Base-by-base conservation (phyloP, 2,797 vertebrate genomes). In the Notoglanidium macrostoma region DNA sequence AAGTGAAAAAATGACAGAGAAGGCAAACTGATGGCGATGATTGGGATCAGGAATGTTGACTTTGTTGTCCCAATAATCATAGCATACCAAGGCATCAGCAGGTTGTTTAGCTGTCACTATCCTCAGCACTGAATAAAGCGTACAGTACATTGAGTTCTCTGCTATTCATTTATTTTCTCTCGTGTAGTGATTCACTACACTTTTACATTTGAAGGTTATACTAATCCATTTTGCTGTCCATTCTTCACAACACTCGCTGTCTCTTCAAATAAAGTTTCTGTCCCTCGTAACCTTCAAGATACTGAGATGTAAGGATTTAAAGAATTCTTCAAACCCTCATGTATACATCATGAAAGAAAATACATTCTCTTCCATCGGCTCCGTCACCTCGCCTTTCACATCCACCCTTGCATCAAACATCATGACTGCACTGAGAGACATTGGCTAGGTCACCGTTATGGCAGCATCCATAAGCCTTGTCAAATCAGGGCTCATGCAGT, bases 401-500 rank as follows among this genome's bases (percentile, higher is more conserved):
- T 82, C n/a, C 61, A 3, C 51, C 61, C 44, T 83, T 67, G 32
- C 61, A 12, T 83, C 80, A 49, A 83, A 83, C 80, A 23, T 74
- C 23, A 44, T 57, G 70, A 74, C 55, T 59, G 65, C 26, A 57
- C 65, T 59, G 44, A 44, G 67, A 81, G 55, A 65, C 55, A 29
- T 0, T 81, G 46, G 17, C 17, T 46, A 88, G 76, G 44, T 74
- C 55, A 63, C 54, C 51, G 29, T 40, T 51, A 63, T n/a, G 54
- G 54, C 59, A 26, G 61, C 15, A 14, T 83, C 59, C 72, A 51
- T 73, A 26, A 29, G 77, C 19, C 85, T 83, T 83, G 81, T 88
- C 88, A 88, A 70, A 83, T 85, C 85, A 84, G 57, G 32, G 73
- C 85, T 79, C 57, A 83, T 88, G 89, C 89, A 90, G 90, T 91